Conservation (phyloP, 1,140 invertebrate genomes). For the Zaprionus capensis region DNA sequence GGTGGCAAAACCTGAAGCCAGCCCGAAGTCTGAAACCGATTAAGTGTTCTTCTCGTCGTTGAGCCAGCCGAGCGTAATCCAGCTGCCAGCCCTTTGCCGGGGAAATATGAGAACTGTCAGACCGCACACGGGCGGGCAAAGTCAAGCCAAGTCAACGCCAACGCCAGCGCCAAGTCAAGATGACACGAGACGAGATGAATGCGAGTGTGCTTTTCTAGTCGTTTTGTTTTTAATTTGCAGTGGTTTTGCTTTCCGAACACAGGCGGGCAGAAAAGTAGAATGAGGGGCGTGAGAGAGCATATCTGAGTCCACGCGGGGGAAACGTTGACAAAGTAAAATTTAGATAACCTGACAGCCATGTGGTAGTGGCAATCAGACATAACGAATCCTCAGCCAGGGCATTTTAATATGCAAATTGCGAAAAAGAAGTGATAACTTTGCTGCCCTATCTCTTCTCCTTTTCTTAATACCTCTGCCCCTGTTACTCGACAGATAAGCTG, state of each 20-base stretch:
- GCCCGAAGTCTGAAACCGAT: conserved; percentile 58
- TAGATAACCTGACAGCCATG: conserved; percentile 51
- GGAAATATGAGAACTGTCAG: conserved; percentile 69
- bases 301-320: background rate
- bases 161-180: background rate
- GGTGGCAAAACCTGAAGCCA: conserved; percentile 39
- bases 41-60: conserved; percentile 60
- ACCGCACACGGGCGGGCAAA: conserved; percentile 21
- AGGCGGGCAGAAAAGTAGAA: background rate
- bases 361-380: conserved; percentile 66
- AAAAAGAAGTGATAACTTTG: conserved; percentile 51
- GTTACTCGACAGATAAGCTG: conserved; percentile 22
- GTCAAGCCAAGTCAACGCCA: conserved; percentile 13
- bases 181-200: conserved; percentile 11
- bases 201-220: conserved; percentile 51
- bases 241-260: conserved; percentile 24
- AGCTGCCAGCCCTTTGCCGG: conserved; percentile 14
- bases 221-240: conserved; percentile 70
- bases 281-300: background rate
- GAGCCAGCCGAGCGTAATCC: conserved; percentile 39
- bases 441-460: background rate
- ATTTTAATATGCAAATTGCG: conserved; percentile 77
- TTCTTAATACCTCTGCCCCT: background rate
- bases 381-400: conserved; percentile 31
- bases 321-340: conserved; percentile 61